Evolutionary conservation across 1,140 invertebrate species (phyloP).

Genomic region (Schlechtendalia chinensis): DNA sequence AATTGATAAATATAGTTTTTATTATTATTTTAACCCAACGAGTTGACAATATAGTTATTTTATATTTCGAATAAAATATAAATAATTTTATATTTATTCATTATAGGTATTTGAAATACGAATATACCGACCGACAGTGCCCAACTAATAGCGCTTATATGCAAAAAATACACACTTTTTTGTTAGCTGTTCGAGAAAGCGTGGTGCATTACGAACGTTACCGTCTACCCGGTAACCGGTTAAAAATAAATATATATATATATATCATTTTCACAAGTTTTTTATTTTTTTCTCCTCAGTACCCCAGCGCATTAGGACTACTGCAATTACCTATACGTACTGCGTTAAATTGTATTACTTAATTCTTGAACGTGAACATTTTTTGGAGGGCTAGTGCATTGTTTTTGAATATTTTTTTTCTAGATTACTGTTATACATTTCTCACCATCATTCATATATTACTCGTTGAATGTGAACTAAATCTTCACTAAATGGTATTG

Average conservation of each 20-base stretch:
- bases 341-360: background rate
- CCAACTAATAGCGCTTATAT: too few relatives aligned
- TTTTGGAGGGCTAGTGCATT: background rate
- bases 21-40: too few relatives aligned
- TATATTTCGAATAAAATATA: too few relatives aligned
- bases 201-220: background rate
- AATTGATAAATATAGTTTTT: too few relatives aligned
- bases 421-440: background rate
- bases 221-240: background rate
- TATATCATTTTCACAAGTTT: slow-evolving; percentile 8
- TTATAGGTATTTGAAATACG: too few relatives aligned
- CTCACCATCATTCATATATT: background rate
- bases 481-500: slow-evolving; percentile 35
- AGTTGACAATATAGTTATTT: too few relatives aligned
- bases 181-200: background rate
- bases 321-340: background rate
- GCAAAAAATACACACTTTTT: background rate
- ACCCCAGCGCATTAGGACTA: too few relatives aligned
- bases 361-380: background rate
- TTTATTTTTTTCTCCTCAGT: background rate
- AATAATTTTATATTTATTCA: too few relatives aligned
- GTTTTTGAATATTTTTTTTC: background rate
- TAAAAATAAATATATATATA: background rate
- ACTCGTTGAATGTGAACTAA: background rate
- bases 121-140: too few relatives aligned